phyloP scores from a whole-genome alignment of 2,797 vertebrate genomes.

The Knipowitschia caucasica region DNA sequence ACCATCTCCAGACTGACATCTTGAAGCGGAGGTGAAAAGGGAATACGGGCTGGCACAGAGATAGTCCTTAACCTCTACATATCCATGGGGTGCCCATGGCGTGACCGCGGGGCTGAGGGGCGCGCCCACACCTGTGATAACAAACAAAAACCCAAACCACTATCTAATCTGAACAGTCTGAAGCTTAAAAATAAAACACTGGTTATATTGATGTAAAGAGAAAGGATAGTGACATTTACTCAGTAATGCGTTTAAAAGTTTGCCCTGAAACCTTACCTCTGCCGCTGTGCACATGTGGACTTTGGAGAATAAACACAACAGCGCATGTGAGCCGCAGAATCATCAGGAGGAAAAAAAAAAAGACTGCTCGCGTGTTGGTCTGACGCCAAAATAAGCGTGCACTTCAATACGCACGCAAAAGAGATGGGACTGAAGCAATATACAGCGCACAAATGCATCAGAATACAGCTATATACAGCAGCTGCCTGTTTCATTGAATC shows the following conservation, averaged over 20 bases:
- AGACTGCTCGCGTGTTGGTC: not conserved
- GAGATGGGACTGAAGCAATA: too few relatives aligned
- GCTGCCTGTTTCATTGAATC: slow-evolving; percentile 34
- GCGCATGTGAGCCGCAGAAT: slow-evolving; percentile 34
- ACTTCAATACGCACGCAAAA: not conserved
- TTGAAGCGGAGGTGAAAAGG: slow-evolving; percentile 19
- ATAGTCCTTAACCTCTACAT: slow-evolving; percentile 75
- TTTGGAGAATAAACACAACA: slow-evolving; percentile 56
- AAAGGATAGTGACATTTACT: slow-evolving; percentile 3
- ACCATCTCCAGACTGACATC: slow-evolving; percentile 62
- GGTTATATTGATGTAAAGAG: not conserved
- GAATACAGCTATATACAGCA: not conserved
- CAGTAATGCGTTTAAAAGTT: not conserved
- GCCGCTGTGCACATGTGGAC: slow-evolving; percentile 51
- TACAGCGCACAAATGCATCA: too few relatives aligned
- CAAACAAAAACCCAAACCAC: too few relatives aligned
- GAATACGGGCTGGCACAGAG: slow-evolving; percentile 33
- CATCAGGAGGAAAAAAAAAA: not conserved
- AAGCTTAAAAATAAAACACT: not conserved
- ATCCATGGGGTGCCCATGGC: slow-evolving; percentile 47
- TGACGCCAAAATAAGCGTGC: slow-evolving; percentile 1
- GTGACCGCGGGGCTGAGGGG: slow-evolving; percentile 40
- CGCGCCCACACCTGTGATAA: slow-evolving; percentile 49
- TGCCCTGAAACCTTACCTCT: slow-evolving; percentile 3
- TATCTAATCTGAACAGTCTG: slow-evolving; percentile 27